Evolutionary conservation across 2,113 vertebrate genomes (phyloP).

Genomic region (Macquaria ambigua): DNA sequence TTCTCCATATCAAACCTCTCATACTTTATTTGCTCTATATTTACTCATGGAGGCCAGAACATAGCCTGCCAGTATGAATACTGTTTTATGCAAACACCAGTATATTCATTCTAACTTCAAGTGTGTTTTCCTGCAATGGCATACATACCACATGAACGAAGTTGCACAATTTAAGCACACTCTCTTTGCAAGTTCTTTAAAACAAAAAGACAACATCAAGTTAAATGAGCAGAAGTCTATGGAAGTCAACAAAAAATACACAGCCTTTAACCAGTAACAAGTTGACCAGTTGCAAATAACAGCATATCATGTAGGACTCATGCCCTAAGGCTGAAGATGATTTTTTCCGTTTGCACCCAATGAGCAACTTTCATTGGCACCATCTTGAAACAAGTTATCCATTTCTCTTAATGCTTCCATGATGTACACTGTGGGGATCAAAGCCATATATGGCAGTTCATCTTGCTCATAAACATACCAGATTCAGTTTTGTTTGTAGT

Average conservation of each 20-base stretch:
- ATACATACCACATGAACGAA: not conserved
- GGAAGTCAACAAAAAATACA: not conserved
- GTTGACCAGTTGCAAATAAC: too few species aligned
- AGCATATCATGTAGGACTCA: too few species aligned
- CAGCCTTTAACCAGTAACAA: too few species aligned
- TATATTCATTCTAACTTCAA: not conserved
- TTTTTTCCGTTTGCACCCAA: too few species aligned
- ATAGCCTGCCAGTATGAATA: not conserved
- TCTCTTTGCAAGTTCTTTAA: not conserved
- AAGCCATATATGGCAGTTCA: too few species aligned
- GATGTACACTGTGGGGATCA: too few species aligned
- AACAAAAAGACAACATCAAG: not conserved
- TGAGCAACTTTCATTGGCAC: too few species aligned
- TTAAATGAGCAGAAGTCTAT: not conserved
- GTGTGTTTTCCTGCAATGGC: not conserved
- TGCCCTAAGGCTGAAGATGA: too few species aligned
- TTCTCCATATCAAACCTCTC: slow-evolving; percentile 7
- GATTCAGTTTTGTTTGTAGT: too few species aligned
- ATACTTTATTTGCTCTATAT: not conserved
- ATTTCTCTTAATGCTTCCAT: too few species aligned
- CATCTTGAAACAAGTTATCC: too few species aligned
- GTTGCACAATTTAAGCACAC: not conserved
- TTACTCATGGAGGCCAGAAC: not conserved
- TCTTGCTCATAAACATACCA: too few species aligned
- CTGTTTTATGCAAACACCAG: not conserved